Percentiles rank a stretch among this genome's conserved stretches.
Evolutionary conservation across 2,113 vertebrate genomes (phyloP).

Genomic region (Vulpes ferrilata): DNA sequence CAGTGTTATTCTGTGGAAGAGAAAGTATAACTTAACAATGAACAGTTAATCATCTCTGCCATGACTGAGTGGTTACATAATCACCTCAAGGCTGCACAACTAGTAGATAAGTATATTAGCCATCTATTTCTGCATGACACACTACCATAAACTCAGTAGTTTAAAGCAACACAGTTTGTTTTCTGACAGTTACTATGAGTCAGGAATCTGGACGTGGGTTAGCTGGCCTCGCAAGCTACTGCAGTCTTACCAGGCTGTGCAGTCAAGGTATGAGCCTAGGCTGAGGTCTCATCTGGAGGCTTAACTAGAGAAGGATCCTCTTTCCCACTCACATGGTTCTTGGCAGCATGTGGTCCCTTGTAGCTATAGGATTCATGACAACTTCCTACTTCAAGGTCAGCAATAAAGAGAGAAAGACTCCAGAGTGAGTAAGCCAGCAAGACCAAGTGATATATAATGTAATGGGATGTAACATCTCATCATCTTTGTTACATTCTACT

Average conservation of each 20-base stretch:
- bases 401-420: neutral
- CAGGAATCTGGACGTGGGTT: neutral
- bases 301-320: neutral
- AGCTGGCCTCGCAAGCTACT: neutral
- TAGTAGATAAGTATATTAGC: neutral
- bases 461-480: neutral
- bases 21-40: neutral
- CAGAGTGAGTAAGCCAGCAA: neutral
- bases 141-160: neutral
- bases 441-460: neutral
- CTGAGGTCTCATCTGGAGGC: neutral
- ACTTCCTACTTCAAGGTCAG: neutral
- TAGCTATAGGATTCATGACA: neutral
- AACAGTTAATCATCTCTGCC: neutral
- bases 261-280: neutral
- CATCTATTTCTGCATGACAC: neutral
- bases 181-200: neutral
- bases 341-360: neutral
- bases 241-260: neutral
- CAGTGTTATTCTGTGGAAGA: neutral
- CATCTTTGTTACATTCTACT: neutral
- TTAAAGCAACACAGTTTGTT: neutral
- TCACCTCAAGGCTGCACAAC: neutral
- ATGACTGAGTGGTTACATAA: neutral
- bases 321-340: neutral